Percentiles rank a stretch among this genome's conserved stretches.
Evolutionary conservation across 2,888 invertebrate species (phyloP).

Genomic region (Papilio gigon): DNA sequence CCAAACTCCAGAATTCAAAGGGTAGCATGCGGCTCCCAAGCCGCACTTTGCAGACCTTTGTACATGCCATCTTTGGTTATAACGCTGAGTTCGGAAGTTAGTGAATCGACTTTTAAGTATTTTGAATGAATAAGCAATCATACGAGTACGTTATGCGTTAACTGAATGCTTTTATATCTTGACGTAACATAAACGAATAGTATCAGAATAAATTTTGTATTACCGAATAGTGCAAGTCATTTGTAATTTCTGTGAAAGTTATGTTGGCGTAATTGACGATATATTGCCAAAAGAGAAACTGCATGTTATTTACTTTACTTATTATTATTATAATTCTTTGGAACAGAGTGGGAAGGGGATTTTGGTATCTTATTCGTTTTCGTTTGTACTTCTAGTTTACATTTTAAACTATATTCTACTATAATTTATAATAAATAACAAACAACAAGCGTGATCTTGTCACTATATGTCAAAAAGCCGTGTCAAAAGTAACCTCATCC

Average conservation of each 20-base stretch:
- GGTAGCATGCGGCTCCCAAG: no score
- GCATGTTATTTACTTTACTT: background rate
- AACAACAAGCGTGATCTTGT: no score
- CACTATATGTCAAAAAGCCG: no score
- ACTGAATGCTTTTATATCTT: background rate
- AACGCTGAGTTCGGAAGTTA: background rate
- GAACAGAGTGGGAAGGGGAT: no score
- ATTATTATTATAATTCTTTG: background rate
- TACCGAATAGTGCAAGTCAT: conserved; percentile 27
- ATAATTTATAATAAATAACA: no score
- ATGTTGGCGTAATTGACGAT: background rate
- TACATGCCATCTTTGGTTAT: no score
- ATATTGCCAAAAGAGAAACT: conserved; percentile 16
- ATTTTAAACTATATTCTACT: no score
- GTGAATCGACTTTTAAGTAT: background rate
- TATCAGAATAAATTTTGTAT: background rate
- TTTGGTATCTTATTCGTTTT: no score
- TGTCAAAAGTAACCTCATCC: no score
- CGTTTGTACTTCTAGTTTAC: no score
- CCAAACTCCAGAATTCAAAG: no score
- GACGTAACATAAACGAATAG: background rate
- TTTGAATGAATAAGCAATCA: background rate
- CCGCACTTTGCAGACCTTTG: no score
- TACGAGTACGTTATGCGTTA: background rate
- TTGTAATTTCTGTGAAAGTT: conserved; percentile 26